phyloP scores from a whole-genome alignment of 2,113 vertebrate genomes.

The Platysternon megacephalum region DNA sequence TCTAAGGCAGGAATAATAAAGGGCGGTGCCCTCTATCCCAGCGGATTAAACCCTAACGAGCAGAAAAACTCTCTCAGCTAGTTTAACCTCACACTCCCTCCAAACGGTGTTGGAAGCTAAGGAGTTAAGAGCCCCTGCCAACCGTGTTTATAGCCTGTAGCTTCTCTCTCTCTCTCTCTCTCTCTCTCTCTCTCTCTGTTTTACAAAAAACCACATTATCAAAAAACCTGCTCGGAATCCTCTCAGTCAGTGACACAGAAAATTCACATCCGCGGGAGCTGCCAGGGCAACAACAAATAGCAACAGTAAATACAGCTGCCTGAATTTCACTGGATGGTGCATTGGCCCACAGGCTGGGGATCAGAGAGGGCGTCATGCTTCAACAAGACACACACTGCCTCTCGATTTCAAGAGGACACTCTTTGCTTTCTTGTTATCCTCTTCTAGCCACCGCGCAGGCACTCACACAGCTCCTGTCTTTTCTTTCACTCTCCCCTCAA shows the following conservation, averaged over 20 bases:
- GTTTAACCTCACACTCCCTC: background rate
- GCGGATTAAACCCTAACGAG: background rate
- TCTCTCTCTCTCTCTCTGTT: background rate
- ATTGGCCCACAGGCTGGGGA: slow-evolving; percentile 72
- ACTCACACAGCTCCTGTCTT: background rate
- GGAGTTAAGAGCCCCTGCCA: slow-evolving; percentile 61
- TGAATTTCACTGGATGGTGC: slow-evolving; percentile 44
- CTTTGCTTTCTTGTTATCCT: background rate
- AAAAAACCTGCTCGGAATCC: slow-evolving; percentile 92
- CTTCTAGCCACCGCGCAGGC: background rate
- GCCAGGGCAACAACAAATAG: slow-evolving; percentile 92
- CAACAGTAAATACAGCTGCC: slow-evolving; percentile 92
- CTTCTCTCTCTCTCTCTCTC: background rate
- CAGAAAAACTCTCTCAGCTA: background rate
- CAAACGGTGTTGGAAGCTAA: fast-evolving
- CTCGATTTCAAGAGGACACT: background rate
- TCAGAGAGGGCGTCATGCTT: slow-evolving; percentile 69
- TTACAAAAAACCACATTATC: slow-evolving; percentile 82
- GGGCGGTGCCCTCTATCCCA: background rate
- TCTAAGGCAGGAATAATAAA: background rate
- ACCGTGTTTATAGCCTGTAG: slow-evolving; percentile 41
- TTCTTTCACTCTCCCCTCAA: background rate
- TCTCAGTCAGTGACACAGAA: slow-evolving; percentile 95
- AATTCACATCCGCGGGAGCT: slow-evolving; percentile 88
- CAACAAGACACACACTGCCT: slow-evolving; percentile 48